phyloP scores from a whole-genome alignment of 2,113 vertebrate genomes.

The Colaptes auratus region DNA sequence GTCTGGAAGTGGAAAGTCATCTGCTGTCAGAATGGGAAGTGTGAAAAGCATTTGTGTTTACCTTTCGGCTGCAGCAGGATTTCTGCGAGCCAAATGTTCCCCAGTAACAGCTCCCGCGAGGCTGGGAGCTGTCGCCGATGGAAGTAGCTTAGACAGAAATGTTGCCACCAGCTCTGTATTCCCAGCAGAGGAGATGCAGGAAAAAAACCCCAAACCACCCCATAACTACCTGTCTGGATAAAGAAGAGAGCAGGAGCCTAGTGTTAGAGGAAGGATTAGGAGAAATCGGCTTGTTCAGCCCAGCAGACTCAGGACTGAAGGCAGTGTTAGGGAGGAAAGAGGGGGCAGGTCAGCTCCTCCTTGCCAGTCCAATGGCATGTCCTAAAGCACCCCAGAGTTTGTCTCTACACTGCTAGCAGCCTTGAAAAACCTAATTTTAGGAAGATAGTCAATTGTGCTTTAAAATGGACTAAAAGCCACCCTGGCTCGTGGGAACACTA shows the following conservation, averaged over 20 bases:
- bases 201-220: neutral
- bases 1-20: neutral
- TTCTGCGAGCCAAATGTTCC: neutral
- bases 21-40: neutral
- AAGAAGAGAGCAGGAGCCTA: neutral
- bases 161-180: neutral
- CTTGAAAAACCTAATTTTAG: neutral
- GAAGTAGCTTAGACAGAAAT: neutral
- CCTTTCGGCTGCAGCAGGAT: neutral
- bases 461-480: neutral
- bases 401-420: fast-evolving
- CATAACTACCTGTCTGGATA: neutral
- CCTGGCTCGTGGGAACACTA: neutral
- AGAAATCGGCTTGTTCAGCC: neutral
- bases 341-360: fast-evolving
- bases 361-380: fast-evolving
- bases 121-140: neutral
- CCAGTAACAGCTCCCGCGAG: neutral
- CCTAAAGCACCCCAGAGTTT: neutral
- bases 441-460: neutral
- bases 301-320: neutral
- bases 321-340: neutral
- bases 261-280: neutral
- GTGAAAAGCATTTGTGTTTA: neutral
- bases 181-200: neutral